Percentiles rank a stretch among this genome's conserved stretches.
These are phyloP conservation scores for Anthopleura xanthogrammica DNA, from an alignment of 92 coral and sea anemone species.

Conservation along the genomic window DNA sequence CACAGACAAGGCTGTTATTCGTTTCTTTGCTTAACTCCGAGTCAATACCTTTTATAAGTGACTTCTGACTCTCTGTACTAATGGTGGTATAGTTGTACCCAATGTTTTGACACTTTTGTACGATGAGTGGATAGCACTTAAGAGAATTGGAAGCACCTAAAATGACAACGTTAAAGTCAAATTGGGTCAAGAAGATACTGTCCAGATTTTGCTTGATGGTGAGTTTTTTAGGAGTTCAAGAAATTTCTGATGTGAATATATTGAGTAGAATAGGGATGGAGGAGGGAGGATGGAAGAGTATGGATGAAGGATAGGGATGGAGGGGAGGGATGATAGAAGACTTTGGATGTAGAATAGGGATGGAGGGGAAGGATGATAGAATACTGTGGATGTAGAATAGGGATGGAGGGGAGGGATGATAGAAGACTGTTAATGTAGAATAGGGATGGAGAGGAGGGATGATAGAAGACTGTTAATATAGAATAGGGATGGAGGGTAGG, in stretches of 20 bases:
- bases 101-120: neutral
- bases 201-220: neutral
- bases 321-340: neutral
- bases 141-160: neutral
- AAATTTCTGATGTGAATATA: too few species aligned
- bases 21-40: neutral
- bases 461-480: too few species aligned
- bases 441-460: too few species aligned
- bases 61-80: conserved; percentile 13
- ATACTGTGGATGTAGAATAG: neutral
- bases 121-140: neutral
- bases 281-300: neutral
- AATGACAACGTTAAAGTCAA: neutral
- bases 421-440: neutral
- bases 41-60: neutral
- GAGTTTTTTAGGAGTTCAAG: too few species aligned
- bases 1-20: conserved; percentile 4
- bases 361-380: neutral
- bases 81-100: conserved; percentile 24
- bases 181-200: neutral
- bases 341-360: neutral
- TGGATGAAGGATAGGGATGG: neutral
- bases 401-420: neutral
- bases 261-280: neutral
- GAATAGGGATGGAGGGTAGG: neutral